Evolutionary conservation across 2,888 invertebrate genomes (phyloP), one percentile per base, ranked within the genome.

Genomic region (Thymelicus acteon): DNA sequence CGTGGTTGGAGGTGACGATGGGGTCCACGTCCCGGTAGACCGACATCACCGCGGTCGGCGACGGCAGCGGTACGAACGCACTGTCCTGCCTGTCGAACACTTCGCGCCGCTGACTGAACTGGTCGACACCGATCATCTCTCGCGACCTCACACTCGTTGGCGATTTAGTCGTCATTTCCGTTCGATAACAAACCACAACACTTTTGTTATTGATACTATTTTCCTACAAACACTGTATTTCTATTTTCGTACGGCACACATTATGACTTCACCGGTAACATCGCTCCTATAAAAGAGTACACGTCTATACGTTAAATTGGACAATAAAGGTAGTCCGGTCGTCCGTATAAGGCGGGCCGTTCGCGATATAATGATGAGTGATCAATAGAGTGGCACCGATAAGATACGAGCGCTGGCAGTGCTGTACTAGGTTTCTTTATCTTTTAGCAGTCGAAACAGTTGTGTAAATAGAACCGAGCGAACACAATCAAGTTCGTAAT

Each of bases 211-310:
- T 91, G 87, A 90, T 88, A 88, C 87, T 90, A 89, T 92, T 92
- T 93, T 92, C 92, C 92, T 90, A 90, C 88, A 89, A 89, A 89
- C 91, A 89, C 87, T 85, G 85, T 90, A 81, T 84, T 87, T 92
- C 93, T 92, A 92, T 93, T 93, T 92, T 85, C 79, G 91, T 85
- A 85, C 87, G 81, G 83, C 89, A 84, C 92, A 91, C 92, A 91
- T 92, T 89, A 93, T 92, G 92, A 92, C 87, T 92, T 92, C 92
- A 91, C 90, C 88, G 89, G 90, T 89, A 89, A 86, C 92, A 91
- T 91, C 89, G 89, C 89, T 88, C 80, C 84, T 86, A 85, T 86
- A 86, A 84, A 85, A 83, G 80, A 80, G 86, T 83, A 86, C 88
- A 87, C 90, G 86, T 87, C 83, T 86, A 83, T 85, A 87, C 86